Conservation (phyloP, 2,888 invertebrate species). For the Stenichneumon culpator region DNA sequence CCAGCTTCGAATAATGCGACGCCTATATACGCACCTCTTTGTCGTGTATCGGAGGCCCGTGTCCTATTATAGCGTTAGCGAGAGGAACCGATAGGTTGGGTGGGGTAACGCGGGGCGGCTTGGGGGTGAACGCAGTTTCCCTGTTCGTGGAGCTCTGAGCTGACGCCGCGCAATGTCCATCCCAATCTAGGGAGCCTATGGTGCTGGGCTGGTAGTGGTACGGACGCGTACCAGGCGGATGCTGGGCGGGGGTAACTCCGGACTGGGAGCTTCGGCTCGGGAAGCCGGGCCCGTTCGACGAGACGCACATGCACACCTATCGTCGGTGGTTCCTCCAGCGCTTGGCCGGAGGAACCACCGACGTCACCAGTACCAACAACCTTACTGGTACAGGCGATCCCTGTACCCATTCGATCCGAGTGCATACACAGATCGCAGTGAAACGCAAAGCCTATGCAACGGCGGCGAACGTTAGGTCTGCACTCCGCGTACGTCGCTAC, state of each 20-base stretch:
- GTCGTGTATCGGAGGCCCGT: slow-evolving; percentile 65
- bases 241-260: background rate
- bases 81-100: slow-evolving; percentile 23
- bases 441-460: slow-evolving; percentile 69
- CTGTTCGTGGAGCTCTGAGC: slow-evolving; percentile 78
- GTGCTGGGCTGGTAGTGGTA: slow-evolving; percentile 17
- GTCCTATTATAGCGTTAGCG: slow-evolving; percentile 71
- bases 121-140: slow-evolving; percentile 73
- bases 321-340: background rate
- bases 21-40: slow-evolving; percentile 7
- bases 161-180: slow-evolving; percentile 78
- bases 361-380: slow-evolving; percentile 32
- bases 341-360: background rate
- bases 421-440: slow-evolving; percentile 63
- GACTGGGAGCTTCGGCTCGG: background rate
- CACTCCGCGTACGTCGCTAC: background rate
- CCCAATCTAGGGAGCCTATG: slow-evolving; percentile 72
- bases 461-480: slow-evolving; percentile 28
- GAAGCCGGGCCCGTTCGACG: slow-evolving; percentile 17
- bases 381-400: slow-evolving; percentile 57
- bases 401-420: slow-evolving; percentile 71
- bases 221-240: slow-evolving; percentile 9
- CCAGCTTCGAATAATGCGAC: slow-evolving; percentile 34
- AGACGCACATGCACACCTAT: slow-evolving; percentile 5
- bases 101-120: slow-evolving; percentile 32